A percentile compares a stretch with the other conserved stretches of the same genome.
These are phyloP conservation scores for Mesembrinibis cayennensis DNA, from an alignment of 2,113 vertebrate species.

Conservation along the genomic window DNA sequence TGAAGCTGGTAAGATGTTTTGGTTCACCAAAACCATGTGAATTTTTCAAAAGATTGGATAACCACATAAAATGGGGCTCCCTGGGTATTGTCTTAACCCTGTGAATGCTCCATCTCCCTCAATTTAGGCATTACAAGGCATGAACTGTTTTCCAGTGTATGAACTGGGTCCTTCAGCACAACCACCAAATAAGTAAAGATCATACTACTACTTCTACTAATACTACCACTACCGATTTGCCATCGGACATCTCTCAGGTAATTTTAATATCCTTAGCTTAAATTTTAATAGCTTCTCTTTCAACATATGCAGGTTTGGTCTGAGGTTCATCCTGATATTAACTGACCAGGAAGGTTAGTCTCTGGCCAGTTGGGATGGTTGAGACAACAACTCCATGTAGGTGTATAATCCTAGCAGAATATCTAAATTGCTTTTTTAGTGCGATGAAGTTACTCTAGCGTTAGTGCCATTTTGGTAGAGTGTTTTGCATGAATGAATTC, in stretches of 20 bases:
- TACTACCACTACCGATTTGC: not conserved
- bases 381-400: not conserved
- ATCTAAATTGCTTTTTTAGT: not conserved
- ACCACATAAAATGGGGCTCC: not conserved
- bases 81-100: not conserved
- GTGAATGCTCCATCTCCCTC: not conserved
- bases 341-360: not conserved
- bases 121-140: not conserved
- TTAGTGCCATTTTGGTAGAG: not conserved
- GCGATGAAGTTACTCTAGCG: not conserved
- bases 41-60: not conserved
- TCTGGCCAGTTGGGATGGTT: not conserved
- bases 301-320: not conserved
- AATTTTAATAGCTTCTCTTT: not conserved
- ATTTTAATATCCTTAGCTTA: not conserved
- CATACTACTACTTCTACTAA: not conserved
- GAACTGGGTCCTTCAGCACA: not conserved
- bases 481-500: not conserved
- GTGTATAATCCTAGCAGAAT: not conserved
- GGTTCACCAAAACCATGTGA: not conserved
- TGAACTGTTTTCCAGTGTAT: not conserved
- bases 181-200: not conserved
- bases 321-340: not conserved
- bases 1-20: not conserved
- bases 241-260: not conserved